Evolutionary conservation across 1,140 invertebrate genomes (phyloP), one percentile per base, ranked within the genome.

Genomic region (Trichonephila inaurata): DNA sequence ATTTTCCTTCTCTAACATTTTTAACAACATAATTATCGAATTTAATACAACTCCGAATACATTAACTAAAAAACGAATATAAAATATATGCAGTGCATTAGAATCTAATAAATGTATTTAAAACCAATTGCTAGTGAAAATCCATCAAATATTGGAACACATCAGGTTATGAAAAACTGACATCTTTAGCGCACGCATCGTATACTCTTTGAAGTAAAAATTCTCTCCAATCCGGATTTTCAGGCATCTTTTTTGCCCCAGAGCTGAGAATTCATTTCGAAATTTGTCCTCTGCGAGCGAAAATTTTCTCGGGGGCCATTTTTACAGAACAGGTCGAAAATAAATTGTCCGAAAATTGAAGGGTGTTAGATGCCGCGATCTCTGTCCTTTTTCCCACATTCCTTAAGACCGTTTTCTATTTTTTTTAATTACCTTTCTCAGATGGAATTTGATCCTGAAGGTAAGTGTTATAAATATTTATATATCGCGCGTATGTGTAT

Each of bases 281-380:
- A 85, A 85, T 85, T 28, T 61, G 58, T 58, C 58, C 83, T 85
- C 58, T 82, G 58, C 58, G 12, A 60, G 58, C 1, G 28, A 58
- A 60, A 60, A 10, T 88, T 64, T 33, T 58, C 61, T 88, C 61
- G 10, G 16, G 86, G 60, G 62, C 21, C 61, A 40, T 40, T 88
- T 40, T 85, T 44, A 58, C 24, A 88, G 5, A 88, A 88, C 86
- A 64, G 86, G 86, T 88, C 33, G 61, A 44, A 64, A 40, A 88
- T 62, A 88, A 88, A 88, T 88, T 28, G 86, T 88, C 19, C 24
- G 60, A 88, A 88, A 64, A 88, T 88, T 40, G 60, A 24, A 88
- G 62, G 62, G 86, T 77, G 72, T 77, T 77, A 1, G 33, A 40
- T 33, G 72, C 72, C 72, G 72, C 72, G 72, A 77, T 77, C 72